Base-by-base conservation (phyloP, 2,113 vertebrate genomes). In the Salvelinus alpinus region DNA sequence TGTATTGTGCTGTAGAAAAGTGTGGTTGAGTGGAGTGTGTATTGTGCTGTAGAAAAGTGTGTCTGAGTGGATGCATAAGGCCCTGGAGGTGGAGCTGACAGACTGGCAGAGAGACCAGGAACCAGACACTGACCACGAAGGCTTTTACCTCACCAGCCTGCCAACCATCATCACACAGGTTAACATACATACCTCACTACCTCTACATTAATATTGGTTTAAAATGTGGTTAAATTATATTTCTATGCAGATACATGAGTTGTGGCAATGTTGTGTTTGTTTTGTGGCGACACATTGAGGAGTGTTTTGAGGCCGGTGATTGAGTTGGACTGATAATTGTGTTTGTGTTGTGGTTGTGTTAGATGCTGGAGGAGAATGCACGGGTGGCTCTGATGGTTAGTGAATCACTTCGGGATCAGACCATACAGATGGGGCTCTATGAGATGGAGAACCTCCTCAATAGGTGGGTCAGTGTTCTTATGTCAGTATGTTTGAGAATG, bases 281-380 rank as follows among this genome's bases (percentile, higher is more conserved):
- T 24, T 64, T 54, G 44, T 20, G 71, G 83, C 3, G 22, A 29
- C 25, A 6, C 77, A 44, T 64, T 69, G 48, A 3, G 24, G 66
- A 29, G 18, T 71, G 62, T 69, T 31, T 44, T 31, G 34, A 31
- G 34, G 67, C n/a, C 16, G 9, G 34, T 69, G 34, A n/a, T 31
- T 69, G 67, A 38, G 31, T 69, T 31, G 34, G 18, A 20, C 27
- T 68, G 65, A 18, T 27, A 18, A 18, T 27, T 68, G 65, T 68
- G 65, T 68, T 31, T 44, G 67, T n/a, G 67, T 70, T 70, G 67
- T 44, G 67, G 34, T 18, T 44, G 67, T 73, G 14, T 1, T 77
- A 98, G 97, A 98, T 98, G 92, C 89, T 99, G 88, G 94, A 95
- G 80, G 97, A 99, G 89, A 99, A 99, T 25, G 94, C 96, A 73